phyloP scores from a whole-genome alignment of 1,140 invertebrate species.

The Conus betulinus region DNA sequence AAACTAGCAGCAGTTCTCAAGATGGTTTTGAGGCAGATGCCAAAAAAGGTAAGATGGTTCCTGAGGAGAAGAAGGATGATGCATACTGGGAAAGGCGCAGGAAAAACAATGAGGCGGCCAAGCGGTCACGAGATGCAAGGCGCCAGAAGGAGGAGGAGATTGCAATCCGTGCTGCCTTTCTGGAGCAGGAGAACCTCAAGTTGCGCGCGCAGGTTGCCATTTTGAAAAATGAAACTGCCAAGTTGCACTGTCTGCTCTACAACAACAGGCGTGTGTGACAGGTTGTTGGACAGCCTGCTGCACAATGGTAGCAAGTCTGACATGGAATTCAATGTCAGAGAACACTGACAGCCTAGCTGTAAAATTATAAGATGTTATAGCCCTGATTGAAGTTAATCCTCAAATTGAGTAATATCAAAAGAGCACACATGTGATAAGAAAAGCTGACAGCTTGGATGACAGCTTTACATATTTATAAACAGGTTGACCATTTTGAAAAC shows the following conservation, averaged over 20 bases:
- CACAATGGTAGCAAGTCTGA: too few species aligned
- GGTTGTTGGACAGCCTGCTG: too few species aligned
- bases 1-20: not conserved
- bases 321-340: too few species aligned
- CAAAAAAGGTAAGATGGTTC: constrained; percentile 60
- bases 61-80: constrained; percentile 71
- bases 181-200: constrained; percentile 76
- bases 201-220: constrained; percentile 71
- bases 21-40: not conserved
- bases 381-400: too few species aligned
- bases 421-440: too few species aligned
- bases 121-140: constrained; percentile 73
- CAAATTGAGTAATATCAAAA: too few species aligned
- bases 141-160: constrained; percentile 75
- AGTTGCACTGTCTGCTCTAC: constrained; percentile 79
- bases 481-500: too few species aligned
- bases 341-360: too few species aligned
- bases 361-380: too few species aligned
- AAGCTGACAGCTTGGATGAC: too few species aligned
- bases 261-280: constrained; percentile 47
- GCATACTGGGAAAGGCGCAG: constrained; percentile 75
- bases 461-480: too few species aligned
- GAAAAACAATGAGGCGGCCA: constrained; percentile 77
- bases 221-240: constrained; percentile 73
- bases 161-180: constrained; percentile 69